Base-by-base conservation (phyloP, 2,797 vertebrate genomes). In the Nannoperca obscura region DNA sequence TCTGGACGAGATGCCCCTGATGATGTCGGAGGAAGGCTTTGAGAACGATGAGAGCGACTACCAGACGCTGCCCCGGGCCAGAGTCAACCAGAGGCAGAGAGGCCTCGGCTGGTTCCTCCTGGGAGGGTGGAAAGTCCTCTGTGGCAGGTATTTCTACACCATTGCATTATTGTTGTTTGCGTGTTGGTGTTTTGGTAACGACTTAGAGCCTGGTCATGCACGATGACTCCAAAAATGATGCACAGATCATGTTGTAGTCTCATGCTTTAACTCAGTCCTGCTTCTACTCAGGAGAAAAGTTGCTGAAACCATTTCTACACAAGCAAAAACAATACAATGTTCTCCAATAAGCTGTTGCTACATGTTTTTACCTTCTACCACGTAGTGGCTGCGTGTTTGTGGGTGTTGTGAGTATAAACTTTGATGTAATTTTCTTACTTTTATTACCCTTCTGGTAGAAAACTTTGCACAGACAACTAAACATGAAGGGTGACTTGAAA, bases 11-110 rank as follows among this genome's bases (percentile, higher is more conserved):
- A 99, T 99, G 98, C 98, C 98, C 20, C 90, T 99, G 60, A 99
- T 99, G 98, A 99, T 99, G 98, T 99, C 98, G 47, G 98, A 99
- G 94, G 98, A 99, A 92, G 98, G 95, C 67, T 98, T 99, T 81
- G 97, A 99, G 95, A 98, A 98, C 14, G 97, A 98, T 5, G 98
- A 99, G 89, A 97, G 96, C 30, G 97, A 98, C 92, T 99, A 99
- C 86, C 98, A 99, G 88, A 99, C 97, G 1, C 92, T 99, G 74
- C 97, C 98, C 22, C 95, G 97, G 82, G 97, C 97, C 76, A 91
- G 97, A 87, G 84, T 95, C 90, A 91, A 78, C 2, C 96, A 94
- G 40, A 94, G 95, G 67, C 95, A 86, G 58, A 91, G 94, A 81
- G 97, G 98, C 34, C 92, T 99, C 20, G 94, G 96, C 76, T 97